Conservation (phyloP, 2,797 vertebrate genomes). For the Podarcis siculus region DNA sequence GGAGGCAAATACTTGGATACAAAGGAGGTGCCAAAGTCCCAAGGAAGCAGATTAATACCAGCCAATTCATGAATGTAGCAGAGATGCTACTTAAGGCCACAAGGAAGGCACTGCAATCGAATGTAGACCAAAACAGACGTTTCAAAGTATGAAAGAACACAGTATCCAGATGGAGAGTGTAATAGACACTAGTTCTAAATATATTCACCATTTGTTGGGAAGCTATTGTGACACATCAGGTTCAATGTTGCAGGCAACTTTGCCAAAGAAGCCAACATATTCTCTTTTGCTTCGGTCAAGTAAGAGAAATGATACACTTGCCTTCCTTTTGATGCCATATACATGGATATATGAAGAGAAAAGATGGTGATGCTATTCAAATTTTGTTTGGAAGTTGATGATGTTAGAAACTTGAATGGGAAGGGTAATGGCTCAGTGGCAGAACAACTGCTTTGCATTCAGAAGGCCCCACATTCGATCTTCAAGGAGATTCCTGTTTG, state of each 20-base stretch:
- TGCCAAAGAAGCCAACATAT: not conserved
- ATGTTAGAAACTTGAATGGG: slow-evolving; percentile 16
- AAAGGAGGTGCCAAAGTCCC: slow-evolving; percentile 41
- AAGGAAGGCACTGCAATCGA: slow-evolving; percentile 5
- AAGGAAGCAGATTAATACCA: slow-evolving; percentile 31
- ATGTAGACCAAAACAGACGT: not conserved
- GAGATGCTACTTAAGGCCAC: not conserved
- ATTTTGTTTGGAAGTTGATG: slow-evolving; percentile 11
- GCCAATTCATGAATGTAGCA: slow-evolving; percentile 20
- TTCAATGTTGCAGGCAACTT: not conserved
- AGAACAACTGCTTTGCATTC: not conserved
- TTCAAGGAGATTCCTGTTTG: too few relatives aligned
- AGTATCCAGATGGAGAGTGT: not conserved
- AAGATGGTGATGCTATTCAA: slow-evolving; percentile 16
- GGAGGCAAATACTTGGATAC: slow-evolving; percentile 49
- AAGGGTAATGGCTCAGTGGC: too few relatives aligned
- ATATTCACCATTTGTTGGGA: not conserved
- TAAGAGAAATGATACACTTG: slow-evolving; percentile 28
- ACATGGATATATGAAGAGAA: not conserved
- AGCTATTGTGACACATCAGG: not conserved
- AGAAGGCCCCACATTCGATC: too few relatives aligned
- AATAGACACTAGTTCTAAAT: not conserved
- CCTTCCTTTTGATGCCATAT: not conserved
- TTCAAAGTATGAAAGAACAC: slow-evolving; percentile 21
- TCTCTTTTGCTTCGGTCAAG: not conserved